Evolutionary conservation across 2,888 invertebrate species (phyloP).

Genomic region (Hermodice carunculata): DNA sequence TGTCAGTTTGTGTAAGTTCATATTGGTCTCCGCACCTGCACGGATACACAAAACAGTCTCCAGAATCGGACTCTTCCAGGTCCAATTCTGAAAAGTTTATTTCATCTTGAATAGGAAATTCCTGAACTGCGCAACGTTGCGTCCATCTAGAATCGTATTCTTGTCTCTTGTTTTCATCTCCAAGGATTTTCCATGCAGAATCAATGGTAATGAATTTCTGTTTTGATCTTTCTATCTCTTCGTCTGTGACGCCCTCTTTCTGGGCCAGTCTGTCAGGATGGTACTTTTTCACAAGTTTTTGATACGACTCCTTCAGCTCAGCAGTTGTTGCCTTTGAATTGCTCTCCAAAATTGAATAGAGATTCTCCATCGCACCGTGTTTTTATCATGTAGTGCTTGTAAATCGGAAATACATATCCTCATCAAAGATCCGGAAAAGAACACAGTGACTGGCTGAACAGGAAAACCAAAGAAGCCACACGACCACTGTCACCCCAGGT

Average conservation of each 20-base stretch:
- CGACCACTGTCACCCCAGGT: no score
- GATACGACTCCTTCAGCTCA: conserved; percentile 46
- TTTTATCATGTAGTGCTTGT: no score
- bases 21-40: conserved; percentile 60
- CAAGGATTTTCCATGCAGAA: conserved; percentile 57
- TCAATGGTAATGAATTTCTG: conserved; percentile 48
- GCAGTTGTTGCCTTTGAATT: conserved; percentile 34
- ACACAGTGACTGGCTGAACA: no score
- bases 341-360: conserved; percentile 46
- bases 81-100: conserved; percentile 56
- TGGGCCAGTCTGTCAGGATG: conserved; percentile 49
- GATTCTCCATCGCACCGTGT: conserved; percentile 56
- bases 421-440: no score
- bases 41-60: conserved; percentile 34
- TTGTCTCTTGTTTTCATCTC: conserved; percentile 46
- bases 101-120: conserved; percentile 59
- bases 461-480: no score
- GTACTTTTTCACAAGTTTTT: conserved; percentile 41
- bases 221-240: neutral
- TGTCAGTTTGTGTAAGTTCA: conserved; percentile 45
- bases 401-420: no score
- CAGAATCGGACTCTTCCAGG: conserved; percentile 42
- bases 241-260: neutral
- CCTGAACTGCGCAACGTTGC: conserved; percentile 50
- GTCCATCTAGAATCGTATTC: conserved; percentile 56